Percentiles rank a stretch among this genome's conserved stretches.
Conservation (phyloP, 2,797 vertebrate genomes). For the Botia kubotai region DNA sequence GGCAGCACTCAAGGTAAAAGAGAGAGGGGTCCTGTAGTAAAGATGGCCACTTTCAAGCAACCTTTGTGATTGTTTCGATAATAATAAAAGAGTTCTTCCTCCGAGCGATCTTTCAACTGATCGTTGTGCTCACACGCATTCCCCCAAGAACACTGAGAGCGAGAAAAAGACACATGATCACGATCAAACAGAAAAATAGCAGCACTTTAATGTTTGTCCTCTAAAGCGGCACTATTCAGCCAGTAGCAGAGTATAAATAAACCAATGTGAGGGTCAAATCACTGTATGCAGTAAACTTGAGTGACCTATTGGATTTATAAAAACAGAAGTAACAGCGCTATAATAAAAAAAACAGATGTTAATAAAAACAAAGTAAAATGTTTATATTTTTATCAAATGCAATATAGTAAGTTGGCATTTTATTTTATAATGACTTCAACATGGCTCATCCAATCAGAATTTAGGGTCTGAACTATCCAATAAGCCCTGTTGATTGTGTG, state of each 20-base stretch:
- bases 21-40: constrained; percentile 20
- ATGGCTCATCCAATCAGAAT: too few relatives aligned
- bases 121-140: constrained; percentile 11
- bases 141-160: constrained; percentile 45
- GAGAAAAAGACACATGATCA: constrained; percentile 42
- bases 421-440: background rate
- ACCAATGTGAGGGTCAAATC: background rate
- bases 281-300: background rate
- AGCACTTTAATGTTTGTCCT: background rate
- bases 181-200: constrained; percentile 18
- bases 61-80: constrained; percentile 31
- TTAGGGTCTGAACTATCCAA: too few relatives aligned
- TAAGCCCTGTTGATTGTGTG: too few relatives aligned
- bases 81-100: constrained; percentile 45
- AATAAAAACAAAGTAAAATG: too few relatives aligned
- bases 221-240: background rate
- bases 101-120: constrained; percentile 53
- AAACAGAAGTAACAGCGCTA: background rate
- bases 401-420: background rate
- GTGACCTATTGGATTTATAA: background rate
- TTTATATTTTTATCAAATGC: too few relatives aligned
- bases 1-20: constrained; percentile 36
- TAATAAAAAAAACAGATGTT: background rate
- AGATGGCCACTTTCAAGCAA: constrained; percentile 19
- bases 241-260: background rate